A percentile compares a stretch with the other conserved stretches of the same genome.
Evolutionary conservation across 2,888 invertebrate genomes (phyloP).

Genomic region (Caenorhabditis sulstoni): DNA sequence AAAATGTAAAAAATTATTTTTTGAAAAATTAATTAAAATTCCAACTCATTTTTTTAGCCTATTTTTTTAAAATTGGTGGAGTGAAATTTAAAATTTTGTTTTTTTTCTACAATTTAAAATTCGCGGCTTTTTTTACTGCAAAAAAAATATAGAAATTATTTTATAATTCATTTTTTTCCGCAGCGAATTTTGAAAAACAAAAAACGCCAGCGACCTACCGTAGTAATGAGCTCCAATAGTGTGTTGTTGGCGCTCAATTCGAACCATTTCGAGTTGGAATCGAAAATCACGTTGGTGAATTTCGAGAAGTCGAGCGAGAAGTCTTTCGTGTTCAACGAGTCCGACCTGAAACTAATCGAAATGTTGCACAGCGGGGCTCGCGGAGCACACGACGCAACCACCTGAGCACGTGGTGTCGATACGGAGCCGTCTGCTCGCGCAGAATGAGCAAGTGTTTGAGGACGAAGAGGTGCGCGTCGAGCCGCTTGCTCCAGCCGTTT

Average conservation of each 20-base stretch:
- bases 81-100: too few species aligned
- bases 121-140: too few species aligned
- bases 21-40: too few species aligned
- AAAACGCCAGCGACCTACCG: too few species aligned
- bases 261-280: slow-evolving; percentile 86
- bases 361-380: neutral
- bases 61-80: too few species aligned
- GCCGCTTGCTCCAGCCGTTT: slow-evolving; percentile 79
- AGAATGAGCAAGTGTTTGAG: slow-evolving; percentile 97
- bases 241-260: slow-evolving; percentile 92
- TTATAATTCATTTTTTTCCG: too few species aligned
- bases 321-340: slow-evolving; percentile 88
- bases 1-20: too few species aligned
- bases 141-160: too few species aligned
- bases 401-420: slow-evolving; percentile 58
- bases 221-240: slow-evolving; percentile 88
- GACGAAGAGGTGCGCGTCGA: slow-evolving; percentile 97
- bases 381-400: slow-evolving; percentile 5
- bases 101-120: too few species aligned
- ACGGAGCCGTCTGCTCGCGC: slow-evolving; percentile 95
- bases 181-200: too few species aligned
- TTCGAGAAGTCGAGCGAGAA: slow-evolving; percentile 94
- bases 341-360: slow-evolving; percentile 81
- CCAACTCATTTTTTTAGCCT: too few species aligned
- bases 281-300: slow-evolving; percentile 84